Evolutionary conservation across 2,113 vertebrate species (phyloP), one percentile per base, ranked within the genome.

Genomic region (Crotalus tigris): DNA sequence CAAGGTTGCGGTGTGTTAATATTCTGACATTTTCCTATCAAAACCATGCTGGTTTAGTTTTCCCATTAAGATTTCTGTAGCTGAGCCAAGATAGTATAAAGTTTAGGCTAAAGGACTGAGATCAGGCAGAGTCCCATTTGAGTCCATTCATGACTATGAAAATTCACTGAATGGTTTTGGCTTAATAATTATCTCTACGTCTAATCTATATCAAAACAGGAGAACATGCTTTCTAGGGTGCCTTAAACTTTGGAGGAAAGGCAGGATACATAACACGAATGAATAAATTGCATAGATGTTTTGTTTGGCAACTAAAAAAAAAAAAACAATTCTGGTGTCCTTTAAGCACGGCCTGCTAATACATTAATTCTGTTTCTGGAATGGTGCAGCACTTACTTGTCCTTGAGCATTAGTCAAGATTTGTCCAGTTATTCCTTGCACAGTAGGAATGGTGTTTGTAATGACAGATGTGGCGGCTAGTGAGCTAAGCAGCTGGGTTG

Each of bases 321-420:
- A 33, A 0, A 23, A n/a, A 13, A 24, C 46, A 46, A 54, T 17
- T 44, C 7, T 33, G 9, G 33, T 33, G 64, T 33, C 64, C 29
- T 39, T 39, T 39, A 23, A 7, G 17, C 5, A 8, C 9, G n/a
- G 3, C 13, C n/a, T 87, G 0, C 58, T 53, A 49, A 46, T 29
- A 54, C 3, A 29, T 92, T 19, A 26, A 19, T 21, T 81, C 15
- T 11, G 33, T 49, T 51, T n/a, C 33, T 39, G 39, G 33, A n/a
- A 4, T 49, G 92, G n/a, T 1, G 86, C 85, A 46, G 33, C 93
- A 96, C 97, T 96, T 97, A 99, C 99, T 98, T 99, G 99, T 94
- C 99, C 99, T 97, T 99, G 99, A 91, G 98, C 98, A 81, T 98
- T 99, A 93, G 98, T 99, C 96, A 99, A 98, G 95, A 99, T 98